These are phyloP conservation scores for Drosophila punjabiensis DNA, from an alignment of 1,140 invertebrate genomes.

Conservation along the genomic window DNA sequence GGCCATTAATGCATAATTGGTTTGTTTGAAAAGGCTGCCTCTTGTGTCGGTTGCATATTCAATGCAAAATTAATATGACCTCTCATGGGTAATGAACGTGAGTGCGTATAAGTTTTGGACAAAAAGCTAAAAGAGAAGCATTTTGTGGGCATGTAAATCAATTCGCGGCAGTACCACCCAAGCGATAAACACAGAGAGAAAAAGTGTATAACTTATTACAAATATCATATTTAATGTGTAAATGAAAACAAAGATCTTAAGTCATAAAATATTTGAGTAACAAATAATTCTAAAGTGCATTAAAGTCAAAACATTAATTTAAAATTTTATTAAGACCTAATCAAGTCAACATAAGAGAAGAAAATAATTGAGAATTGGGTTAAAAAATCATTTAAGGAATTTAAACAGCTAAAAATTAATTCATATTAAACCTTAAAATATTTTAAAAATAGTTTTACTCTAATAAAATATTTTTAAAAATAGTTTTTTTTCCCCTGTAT, in stretches of 20 bases:
- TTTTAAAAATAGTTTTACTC: background rate
- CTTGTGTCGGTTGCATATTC: slow-evolving; percentile 30
- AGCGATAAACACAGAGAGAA: background rate
- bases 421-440: background rate
- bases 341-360: too few species aligned
- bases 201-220: too few species aligned
- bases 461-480: too few species aligned
- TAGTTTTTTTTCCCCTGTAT: background rate
- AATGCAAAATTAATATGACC: slow-evolving; percentile 36
- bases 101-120: slow-evolving; percentile 14
- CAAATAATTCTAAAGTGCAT: too few species aligned
- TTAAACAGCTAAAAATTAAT: background rate
- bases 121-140: slow-evolving; percentile 39
- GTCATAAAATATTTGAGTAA: too few species aligned
- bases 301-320: too few species aligned
- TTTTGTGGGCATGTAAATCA: slow-evolving; percentile 64
- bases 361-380: too few species aligned
- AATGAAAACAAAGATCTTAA: too few species aligned
- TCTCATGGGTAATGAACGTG: slow-evolving; percentile 13
- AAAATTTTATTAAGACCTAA: too few species aligned
- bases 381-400: too few species aligned
- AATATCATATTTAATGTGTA: too few species aligned
- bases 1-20: slow-evolving; percentile 29
- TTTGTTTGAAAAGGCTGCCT: slow-evolving; percentile 21
- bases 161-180: slow-evolving; percentile 10